Conservation (phyloP, 2,888 invertebrate genomes). For the Amblyteles armatorius region DNA sequence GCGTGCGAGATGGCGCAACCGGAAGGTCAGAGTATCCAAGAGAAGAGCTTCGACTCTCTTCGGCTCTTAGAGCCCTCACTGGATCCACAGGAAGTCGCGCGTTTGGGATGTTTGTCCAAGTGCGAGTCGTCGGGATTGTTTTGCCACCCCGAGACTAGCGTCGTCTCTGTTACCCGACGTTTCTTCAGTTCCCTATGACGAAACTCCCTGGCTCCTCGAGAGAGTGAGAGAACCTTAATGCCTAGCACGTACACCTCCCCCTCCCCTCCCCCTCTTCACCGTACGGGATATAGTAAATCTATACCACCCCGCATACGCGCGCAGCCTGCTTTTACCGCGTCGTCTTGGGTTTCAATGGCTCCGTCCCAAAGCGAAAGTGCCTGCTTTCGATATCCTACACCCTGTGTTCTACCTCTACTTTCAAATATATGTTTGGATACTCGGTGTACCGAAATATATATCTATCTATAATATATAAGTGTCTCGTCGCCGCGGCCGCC, state of each 20-base stretch:
- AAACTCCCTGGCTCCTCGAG: slow-evolving; percentile 33
- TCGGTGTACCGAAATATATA: slow-evolving; percentile 39
- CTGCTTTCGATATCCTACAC: slow-evolving; percentile 61
- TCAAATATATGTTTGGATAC: slow-evolving; percentile 51
- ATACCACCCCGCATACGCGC: slow-evolving; percentile 60
- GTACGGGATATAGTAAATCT: slow-evolving; percentile 60
- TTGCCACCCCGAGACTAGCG: slow-evolving; percentile 67
- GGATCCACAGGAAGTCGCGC: slow-evolving; percentile 74
- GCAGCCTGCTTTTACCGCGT: slow-evolving; percentile 65
- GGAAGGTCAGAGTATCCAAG: slow-evolving; percentile 44
- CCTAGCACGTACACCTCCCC: slow-evolving; percentile 38
- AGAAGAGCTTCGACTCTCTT: slow-evolving; percentile 35
- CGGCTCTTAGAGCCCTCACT: slow-evolving; percentile 9
- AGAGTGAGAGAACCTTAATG: slow-evolving; percentile 51
- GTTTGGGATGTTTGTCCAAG: slow-evolving; percentile 78
- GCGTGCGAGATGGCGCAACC: slow-evolving; percentile 17
- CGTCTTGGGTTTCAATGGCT: slow-evolving; percentile 62
- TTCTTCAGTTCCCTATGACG: slow-evolving; percentile 47
- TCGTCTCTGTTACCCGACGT: slow-evolving; percentile 65
- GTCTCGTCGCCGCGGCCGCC: too few species aligned
- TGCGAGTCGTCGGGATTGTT: slow-evolving; percentile 74
- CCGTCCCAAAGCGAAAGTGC: slow-evolving; percentile 47
- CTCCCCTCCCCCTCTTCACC: too few species aligned
- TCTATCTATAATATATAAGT: background rate
- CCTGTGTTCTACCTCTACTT: slow-evolving; percentile 38